phyloP scores from a whole-genome alignment of 2,888 invertebrate species.

The Hyalella azteca region DNA sequence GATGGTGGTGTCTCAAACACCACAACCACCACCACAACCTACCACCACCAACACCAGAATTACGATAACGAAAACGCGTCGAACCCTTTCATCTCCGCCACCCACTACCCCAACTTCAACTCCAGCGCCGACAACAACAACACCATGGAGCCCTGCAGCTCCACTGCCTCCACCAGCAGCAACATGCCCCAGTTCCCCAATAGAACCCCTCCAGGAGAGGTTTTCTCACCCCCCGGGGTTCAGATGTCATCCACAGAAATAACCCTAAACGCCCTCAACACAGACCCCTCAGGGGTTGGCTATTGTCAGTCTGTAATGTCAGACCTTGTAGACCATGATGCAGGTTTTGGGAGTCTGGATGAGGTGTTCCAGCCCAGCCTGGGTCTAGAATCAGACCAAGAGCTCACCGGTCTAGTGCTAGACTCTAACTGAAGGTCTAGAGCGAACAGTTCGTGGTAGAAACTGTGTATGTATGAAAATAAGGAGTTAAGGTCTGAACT shows the following conservation, averaged over 20 bases:
- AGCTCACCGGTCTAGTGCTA: not conserved
- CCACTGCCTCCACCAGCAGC: not conserved
- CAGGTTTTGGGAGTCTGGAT: not conserved
- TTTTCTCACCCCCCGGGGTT: not conserved
- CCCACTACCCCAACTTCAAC: not conserved
- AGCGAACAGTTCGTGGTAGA: no score
- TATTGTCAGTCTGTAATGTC: not conserved
- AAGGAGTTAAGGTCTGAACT: no score
- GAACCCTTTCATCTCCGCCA: slow-evolving; percentile 3
- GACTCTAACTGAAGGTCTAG: not conserved
- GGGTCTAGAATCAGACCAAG: not conserved
- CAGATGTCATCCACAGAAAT: slow-evolving; percentile 16
- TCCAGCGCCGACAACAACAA: not conserved
- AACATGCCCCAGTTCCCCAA: not conserved
- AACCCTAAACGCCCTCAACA: slow-evolving; percentile 55
- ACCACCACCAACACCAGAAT: not conserved
- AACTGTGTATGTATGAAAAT: no score
- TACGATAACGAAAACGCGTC: not conserved
- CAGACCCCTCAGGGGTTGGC: slow-evolving; percentile 4
- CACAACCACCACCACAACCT: no score
- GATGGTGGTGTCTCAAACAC: no score
- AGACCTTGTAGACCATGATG: not conserved
- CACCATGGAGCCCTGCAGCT: not conserved
- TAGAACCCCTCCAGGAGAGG: not conserved
- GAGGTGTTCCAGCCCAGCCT: slow-evolving; percentile 11